Percentiles rank a stretch among this genome's conserved stretches.
Evolutionary conservation across 2,888 invertebrate species (phyloP).

Genomic region (Himalopsyche tibetana): DNA sequence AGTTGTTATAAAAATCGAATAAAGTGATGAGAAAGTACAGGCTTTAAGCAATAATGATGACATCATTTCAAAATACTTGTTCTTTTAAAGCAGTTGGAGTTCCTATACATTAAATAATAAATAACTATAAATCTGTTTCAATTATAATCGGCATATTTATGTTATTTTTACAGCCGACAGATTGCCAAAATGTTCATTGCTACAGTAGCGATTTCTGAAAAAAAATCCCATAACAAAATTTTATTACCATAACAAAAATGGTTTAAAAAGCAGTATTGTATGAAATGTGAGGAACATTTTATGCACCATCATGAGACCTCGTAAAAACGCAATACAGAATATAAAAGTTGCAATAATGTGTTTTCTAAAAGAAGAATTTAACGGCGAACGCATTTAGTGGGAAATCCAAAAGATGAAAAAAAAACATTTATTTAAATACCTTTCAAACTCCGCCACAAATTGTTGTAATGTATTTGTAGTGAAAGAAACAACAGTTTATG

Average conservation of each 20-base stretch:
- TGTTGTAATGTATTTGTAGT: no score
- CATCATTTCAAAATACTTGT: no score
- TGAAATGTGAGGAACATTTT: constrained; percentile 1
- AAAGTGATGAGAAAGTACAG: no score
- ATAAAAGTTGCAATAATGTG: constrained; percentile 30
- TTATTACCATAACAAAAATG: constrained; percentile 20
- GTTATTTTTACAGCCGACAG: neutral
- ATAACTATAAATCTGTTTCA: no score
- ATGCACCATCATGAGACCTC: constrained; percentile 19
- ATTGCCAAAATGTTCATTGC: constrained; percentile 18
- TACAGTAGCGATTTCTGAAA: neutral
- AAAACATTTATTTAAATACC: neutral
- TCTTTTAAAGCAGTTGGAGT: no score
- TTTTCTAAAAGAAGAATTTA: neutral
- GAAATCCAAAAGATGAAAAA: neutral
- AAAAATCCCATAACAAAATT: neutral
- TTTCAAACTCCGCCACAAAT: no score
- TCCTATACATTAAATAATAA: no score
- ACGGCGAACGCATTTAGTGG: neutral
- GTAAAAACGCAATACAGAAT: constrained; percentile 22
- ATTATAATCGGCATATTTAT: no score
- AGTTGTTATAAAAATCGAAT: no score
- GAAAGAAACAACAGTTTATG: no score
- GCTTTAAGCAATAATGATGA: no score
- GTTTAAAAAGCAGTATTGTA: constrained; percentile 15